Conservation (phyloP, 2,888 invertebrate genomes). For the Cetonia aurata region DNA sequence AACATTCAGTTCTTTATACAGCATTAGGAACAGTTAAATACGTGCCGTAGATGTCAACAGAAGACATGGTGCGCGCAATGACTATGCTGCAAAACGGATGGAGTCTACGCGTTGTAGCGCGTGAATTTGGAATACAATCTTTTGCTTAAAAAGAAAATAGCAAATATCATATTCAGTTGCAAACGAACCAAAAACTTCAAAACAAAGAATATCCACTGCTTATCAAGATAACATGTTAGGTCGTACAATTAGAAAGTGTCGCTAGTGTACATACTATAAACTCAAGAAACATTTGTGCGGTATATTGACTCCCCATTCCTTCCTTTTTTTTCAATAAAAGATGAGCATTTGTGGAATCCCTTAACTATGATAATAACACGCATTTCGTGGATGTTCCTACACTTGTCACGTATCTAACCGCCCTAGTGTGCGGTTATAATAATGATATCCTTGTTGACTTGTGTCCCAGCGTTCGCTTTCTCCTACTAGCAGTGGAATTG, state of each 20-base stretch:
- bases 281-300: too few species aligned
- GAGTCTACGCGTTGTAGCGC: conserved; percentile 4
- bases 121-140: neutral
- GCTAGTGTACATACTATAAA: too few species aligned
- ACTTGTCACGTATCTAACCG: conserved; percentile 22
- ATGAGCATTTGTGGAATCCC: conserved; percentile 24
- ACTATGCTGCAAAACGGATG: neutral
- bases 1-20: too few species aligned
- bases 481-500: neutral
- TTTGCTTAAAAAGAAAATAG: too few species aligned
- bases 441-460: conserved; percentile 31
- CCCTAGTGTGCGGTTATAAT: conserved; percentile 20
- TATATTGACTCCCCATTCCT: too few species aligned
- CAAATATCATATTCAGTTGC: too few species aligned
- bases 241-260: too few species aligned
- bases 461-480: conserved; percentile 10
- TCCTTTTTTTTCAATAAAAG: conserved; percentile 29
- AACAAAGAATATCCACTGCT: too few species aligned
- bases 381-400: conserved; percentile 18
- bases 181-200: too few species aligned
- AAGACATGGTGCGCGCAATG: too few species aligned
- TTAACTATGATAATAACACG: conserved; percentile 18
- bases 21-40: neutral
- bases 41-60: conserved; percentile 8
- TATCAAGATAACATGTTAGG: too few species aligned